Base-by-base conservation (phyloP, 1,140 invertebrate genomes). In the Phymastichus coffea region DNA sequence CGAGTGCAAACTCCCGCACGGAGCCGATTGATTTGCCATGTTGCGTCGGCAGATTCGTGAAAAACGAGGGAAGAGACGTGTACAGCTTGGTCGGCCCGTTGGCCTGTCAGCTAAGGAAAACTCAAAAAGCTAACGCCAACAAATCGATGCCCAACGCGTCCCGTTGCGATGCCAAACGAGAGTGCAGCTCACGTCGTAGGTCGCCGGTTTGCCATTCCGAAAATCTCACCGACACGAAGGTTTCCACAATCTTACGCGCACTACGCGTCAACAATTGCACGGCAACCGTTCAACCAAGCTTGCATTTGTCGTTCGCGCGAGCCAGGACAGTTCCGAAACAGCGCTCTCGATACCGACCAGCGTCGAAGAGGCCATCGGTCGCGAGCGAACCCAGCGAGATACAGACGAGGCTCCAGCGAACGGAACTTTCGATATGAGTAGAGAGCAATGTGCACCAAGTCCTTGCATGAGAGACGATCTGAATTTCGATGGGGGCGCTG, bases 61-160 rank as follows among this genome's bases (percentile, higher is more conserved):
- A 40, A 8, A 61, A 66, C 10, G 49, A 38, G 4, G 44, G 43
- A 8, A 20, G 22, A 2, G 33, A 57, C 2, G 28, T 61, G 8
- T 70, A 67, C 28, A 20, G 62, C 10, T 59, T 67, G 2, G 28
- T 66, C 19, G 67, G 67, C 1, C 61, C 68, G 3, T 12, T 59
- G 22, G 57, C 52, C 4, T 40, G n/a, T 22, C 30, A 19, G 26
- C 8, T 30, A 9, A n/a, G 4, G 4, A 23, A 3, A 15, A 1
- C 43, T 19, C 19, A 12, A 46, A 17, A 30, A 0, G 10, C 14
- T 1, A 30, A 48, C 7, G 26, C n/a, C 0, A 33, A n/a, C 6
- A 4, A 15, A 2, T 48, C 46, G 46, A 48, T 25, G 26, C 15
- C 46, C 17, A 12, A 23, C 1, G 12, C 25, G 12, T 14, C 19